These are phyloP conservation scores for Brachionus rubens DNA, from an alignment of 1,140 invertebrate genomes.

Conservation along the genomic window DNA sequence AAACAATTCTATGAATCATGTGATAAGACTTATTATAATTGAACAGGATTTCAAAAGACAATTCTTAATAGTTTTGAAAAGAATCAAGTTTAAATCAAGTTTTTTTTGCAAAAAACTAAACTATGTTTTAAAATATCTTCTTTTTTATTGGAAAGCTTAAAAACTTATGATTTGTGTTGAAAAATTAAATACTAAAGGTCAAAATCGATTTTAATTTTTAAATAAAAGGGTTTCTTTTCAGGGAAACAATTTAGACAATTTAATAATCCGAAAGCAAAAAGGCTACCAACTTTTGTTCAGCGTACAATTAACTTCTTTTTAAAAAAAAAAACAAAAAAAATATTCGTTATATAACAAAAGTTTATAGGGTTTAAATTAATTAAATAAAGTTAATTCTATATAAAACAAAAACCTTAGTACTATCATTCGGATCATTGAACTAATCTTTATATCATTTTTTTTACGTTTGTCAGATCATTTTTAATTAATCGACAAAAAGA, in stretches of 20 bases:
- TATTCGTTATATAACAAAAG: not conserved
- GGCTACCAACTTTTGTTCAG: not conserved
- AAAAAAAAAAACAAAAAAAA: not conserved
- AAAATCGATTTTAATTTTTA: not conserved
- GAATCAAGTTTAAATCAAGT: not conserved
- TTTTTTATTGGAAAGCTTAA: not conserved
- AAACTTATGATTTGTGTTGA: not conserved
- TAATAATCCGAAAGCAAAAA: not conserved
- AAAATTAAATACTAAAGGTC: not conserved
- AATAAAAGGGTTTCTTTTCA: not conserved
- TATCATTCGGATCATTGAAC: too few relatives aligned
- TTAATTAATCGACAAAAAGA: not conserved
- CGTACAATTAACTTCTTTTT: not conserved
- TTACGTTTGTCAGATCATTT: not conserved
- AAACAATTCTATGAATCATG: not conserved
- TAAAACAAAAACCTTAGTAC: too few relatives aligned
- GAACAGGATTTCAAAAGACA: not conserved
- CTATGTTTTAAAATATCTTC: not conserved
- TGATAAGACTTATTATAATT: too few relatives aligned
- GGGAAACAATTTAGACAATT: not conserved
- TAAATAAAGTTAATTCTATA: not conserved
- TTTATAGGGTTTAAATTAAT: not conserved
- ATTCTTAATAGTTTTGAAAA: not conserved
- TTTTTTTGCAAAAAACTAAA: not conserved
- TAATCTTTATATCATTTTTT: too few relatives aligned